Percentiles rank a stretch among this genome's conserved stretches.
Conservation (phyloP, 2,797 vertebrate species). For the Helicolenus hilgendorfi region DNA sequence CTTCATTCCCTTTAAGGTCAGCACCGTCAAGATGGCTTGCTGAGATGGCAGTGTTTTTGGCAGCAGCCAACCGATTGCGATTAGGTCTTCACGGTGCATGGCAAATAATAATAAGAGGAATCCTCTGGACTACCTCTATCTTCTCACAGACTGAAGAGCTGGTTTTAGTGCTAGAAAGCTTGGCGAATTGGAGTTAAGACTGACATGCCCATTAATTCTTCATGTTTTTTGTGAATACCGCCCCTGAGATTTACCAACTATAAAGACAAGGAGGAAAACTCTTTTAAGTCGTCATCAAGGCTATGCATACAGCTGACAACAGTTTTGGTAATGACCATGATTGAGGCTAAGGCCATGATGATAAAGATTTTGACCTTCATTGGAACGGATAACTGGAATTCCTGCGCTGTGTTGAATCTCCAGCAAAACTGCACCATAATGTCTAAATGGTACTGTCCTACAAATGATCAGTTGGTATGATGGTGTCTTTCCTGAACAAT, state of each 20-base stretch:
- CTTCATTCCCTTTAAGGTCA: neutral
- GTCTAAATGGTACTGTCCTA: neutral
- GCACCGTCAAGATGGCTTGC: neutral
- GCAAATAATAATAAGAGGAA: neutral
- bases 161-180: neutral
- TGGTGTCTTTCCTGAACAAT: neutral
- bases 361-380: conserved; percentile 50
- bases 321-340: conserved; percentile 66
- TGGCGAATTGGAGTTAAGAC: neutral
- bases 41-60: no score
- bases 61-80: neutral
- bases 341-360: conserved; percentile 26
- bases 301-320: conserved; percentile 57
- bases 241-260: neutral
- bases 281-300: conserved; percentile 38
- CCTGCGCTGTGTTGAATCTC: conserved; percentile 19
- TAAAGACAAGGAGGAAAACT: neutral
- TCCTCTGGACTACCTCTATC: neutral
- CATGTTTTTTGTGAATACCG: neutral
- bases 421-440: neutral
- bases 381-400: conserved; percentile 26
- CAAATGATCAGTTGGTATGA: neutral
- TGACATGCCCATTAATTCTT: neutral
- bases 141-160: neutral
- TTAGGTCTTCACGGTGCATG: neutral